Evolutionary conservation across 2,113 vertebrate genomes (phyloP), one percentile per base, ranked within the genome.

Genomic region (Cochlearius cochlearius): DNA sequence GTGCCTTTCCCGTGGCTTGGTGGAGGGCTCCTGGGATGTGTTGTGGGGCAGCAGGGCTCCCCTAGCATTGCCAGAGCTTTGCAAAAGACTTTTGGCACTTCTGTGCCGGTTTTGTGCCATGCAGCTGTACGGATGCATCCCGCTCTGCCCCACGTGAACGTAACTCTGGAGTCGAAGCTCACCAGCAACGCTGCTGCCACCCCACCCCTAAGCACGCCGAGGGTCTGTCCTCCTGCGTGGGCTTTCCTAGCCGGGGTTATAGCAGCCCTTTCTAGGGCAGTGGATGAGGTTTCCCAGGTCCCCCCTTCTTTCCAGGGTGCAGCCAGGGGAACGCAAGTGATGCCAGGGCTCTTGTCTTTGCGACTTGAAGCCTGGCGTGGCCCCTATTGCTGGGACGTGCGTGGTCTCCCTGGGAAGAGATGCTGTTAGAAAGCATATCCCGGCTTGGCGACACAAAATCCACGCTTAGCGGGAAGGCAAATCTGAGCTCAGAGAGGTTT

Each of bases 391-490:
- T 12, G 5, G 23, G 49, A 8, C 1, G 10, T 30, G 38, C 3
- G 0, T 7, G 39, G 1, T 19, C 17, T 50, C 43, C 26, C 27
- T 1, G 18, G 58, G 62, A 23, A 27, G 60, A 25, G 47, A 9
- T 7, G 55, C 83, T 39, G 17, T 2, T 8, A 1, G 26, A 39
- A 62, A 29, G 17, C 30, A 0, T 0, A 14, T 25, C 73, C 68
- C 18, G 5, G 1, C 69, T 7, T 7, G 29, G 45, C 7, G 8
- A 16, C 0, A 11, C 52, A 12, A 93, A 7, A 43, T 29, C 56
- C 9, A 0, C 0, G 26, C 36, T 45, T 2, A 10, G 34, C 7
- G 0, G 36, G 49, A 66, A 64, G 30, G 73, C 3, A 2, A 76
- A 52, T 23, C 86, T 21, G 0, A 72, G 49, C 67, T 74, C 2